Conservation (phyloP, 2,113 vertebrate species). For the Probosciger aterrimus region DNA sequence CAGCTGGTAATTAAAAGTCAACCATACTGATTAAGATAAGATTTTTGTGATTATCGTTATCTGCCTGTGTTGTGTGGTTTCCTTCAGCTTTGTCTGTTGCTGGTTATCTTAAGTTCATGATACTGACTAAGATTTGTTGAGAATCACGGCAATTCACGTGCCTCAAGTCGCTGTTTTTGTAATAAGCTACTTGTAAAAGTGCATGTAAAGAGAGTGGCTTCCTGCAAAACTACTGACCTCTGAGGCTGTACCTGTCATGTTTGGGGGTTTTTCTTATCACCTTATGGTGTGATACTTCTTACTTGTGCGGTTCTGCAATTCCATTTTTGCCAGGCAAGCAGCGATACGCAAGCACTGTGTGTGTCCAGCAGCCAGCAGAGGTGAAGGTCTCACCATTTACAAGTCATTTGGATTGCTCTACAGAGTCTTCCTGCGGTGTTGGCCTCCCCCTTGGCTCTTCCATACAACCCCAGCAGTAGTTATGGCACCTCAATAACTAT, state of each 20-base stretch:
- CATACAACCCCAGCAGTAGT: not conserved
- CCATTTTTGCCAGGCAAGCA: not conserved
- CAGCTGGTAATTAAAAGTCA: not conserved
- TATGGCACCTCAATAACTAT: not conserved
- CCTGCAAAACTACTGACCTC: not conserved
- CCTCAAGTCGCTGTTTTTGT: not conserved
- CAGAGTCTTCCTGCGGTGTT: not conserved
- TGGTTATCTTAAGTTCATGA: not conserved
- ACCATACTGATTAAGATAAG: not conserved
- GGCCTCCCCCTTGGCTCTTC: not conserved
- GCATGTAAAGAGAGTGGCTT: accelerated
- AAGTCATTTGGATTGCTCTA: not conserved
- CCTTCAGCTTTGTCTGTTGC: not conserved
- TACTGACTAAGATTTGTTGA: not conserved
- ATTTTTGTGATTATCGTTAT: not conserved
- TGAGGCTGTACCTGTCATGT: accelerated
- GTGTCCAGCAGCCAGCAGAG: not conserved
- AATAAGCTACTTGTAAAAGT: not conserved
- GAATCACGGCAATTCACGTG: accelerated
- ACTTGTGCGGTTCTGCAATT: not conserved
- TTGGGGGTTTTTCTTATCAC: not conserved
- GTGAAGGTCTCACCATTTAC: not conserved
- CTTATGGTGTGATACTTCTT: accelerated
- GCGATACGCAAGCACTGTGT: accelerated
- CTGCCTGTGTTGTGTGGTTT: not conserved